Evolutionary conservation across 64 coral and sea anemone species (phyloP).

Genomic region (Anthopleura sola): DNA sequence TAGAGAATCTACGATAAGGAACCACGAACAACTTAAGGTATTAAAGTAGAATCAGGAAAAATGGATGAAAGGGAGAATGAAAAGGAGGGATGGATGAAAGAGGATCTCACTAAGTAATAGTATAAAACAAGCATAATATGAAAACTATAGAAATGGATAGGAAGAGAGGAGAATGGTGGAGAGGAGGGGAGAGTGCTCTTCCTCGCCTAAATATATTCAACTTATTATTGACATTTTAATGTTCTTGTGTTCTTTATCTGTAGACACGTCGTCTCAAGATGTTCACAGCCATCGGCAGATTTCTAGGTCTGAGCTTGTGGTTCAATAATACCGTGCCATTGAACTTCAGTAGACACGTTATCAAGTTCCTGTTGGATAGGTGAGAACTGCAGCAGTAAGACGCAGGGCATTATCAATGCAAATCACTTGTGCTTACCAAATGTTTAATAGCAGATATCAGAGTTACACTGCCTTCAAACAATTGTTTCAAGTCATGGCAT

Average conservation of each 20-base stretch:
- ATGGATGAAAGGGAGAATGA: neutral
- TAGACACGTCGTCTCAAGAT: conserved; percentile 83
- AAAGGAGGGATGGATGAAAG: neutral
- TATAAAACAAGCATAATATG: neutral
- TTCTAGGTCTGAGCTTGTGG: conserved; percentile 87
- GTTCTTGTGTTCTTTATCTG: neutral
- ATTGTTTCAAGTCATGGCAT: too few species aligned
- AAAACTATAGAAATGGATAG: neutral
- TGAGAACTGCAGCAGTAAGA: neutral
- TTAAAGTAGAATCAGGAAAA: neutral
- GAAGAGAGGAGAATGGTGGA: too few species aligned
- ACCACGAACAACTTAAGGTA: neutral
- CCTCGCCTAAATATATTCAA: too few species aligned
- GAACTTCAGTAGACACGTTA: conserved; percentile 85
- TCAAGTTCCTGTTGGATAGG: conserved; percentile 78
- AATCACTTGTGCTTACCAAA: too few species aligned
- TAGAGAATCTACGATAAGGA: neutral
- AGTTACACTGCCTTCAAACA: neutral
- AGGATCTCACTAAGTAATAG: neutral
- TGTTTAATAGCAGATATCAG: too few species aligned
- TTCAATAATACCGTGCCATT: conserved; percentile 84
- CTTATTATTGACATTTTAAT: too few species aligned
- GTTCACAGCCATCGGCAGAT: conserved; percentile 80
- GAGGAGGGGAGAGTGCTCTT: too few species aligned
- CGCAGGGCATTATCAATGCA: neutral